Conservation (phyloP, 2,113 vertebrate genomes). For the Raja brachyura region DNA sequence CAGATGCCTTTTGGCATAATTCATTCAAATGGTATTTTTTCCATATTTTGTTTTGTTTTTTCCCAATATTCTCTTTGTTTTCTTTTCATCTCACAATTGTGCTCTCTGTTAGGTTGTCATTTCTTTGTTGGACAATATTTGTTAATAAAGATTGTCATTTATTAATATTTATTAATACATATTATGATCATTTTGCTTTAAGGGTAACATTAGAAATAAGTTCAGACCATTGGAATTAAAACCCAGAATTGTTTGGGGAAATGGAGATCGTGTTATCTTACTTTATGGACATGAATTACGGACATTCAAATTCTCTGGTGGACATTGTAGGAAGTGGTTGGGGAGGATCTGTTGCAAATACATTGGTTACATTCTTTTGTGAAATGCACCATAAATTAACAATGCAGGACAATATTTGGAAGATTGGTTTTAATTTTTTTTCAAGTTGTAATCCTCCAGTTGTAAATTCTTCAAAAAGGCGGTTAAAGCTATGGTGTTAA, state of each 20-base stretch:
- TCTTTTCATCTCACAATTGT: background rate
- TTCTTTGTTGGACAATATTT: background rate
- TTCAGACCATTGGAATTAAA: background rate
- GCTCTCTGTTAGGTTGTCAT: background rate
- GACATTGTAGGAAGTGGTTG: slow-evolving; percentile 28
- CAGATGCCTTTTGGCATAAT: background rate
- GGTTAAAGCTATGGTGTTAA: background rate
- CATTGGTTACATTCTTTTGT: slow-evolving; percentile 21
- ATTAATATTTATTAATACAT: too few relatives aligned
- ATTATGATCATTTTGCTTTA: background rate
- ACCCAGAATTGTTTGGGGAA: background rate
- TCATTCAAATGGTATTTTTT: background rate
- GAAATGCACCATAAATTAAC: background rate
- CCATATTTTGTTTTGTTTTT: background rate
- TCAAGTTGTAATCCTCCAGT: slow-evolving; percentile 18
- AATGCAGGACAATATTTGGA: slow-evolving; percentile 26
- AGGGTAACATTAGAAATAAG: background rate
- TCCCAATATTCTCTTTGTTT: background rate
- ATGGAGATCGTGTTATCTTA: background rate
- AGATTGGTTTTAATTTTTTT: background rate
- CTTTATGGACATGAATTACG: background rate
- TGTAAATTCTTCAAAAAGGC: slow-evolving; percentile 2
- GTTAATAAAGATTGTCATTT: too few relatives aligned
- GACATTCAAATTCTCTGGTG: background rate
- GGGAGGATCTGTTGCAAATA: background rate